Conservation (phyloP, 2,797 vertebrate species). For the Crax fasciolata region DNA sequence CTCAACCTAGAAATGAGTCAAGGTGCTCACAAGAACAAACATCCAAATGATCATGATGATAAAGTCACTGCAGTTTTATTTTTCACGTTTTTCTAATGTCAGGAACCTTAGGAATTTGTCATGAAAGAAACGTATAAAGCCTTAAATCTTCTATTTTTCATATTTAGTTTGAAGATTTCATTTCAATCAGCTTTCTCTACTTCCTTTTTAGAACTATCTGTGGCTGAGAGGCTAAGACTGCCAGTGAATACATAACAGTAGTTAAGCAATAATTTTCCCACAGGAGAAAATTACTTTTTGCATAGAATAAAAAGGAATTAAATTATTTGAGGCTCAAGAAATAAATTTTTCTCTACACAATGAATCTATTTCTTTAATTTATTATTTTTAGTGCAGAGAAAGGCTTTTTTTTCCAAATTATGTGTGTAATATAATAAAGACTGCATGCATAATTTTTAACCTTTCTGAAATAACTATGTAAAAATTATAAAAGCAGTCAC, state of each 20-base stretch:
- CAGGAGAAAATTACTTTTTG: conserved; percentile 71
- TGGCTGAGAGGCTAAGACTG: conserved; percentile 56
- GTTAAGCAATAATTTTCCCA: conserved; percentile 71
- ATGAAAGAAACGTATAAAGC: conserved; percentile 6
- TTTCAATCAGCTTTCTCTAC: conserved; percentile 50
- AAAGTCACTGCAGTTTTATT: background rate
- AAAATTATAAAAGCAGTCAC: conserved; percentile 71
- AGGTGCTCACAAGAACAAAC: background rate
- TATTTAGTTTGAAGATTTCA: conserved; percentile 50
- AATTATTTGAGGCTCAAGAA: conserved; percentile 76
- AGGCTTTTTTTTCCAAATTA: conserved; percentile 58
- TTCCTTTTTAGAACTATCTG: conserved; percentile 60
- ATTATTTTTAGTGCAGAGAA: conserved; percentile 75
- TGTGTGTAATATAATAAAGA: conserved; percentile 74
- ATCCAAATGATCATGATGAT: background rate
- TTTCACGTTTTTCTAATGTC: background rate
- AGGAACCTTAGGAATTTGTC: background rate
- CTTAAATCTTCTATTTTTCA: conserved; percentile 21
- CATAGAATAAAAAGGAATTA: conserved; percentile 76
- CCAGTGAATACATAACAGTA: conserved; percentile 64
- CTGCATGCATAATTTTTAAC: conserved; percentile 72
- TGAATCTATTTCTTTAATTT: conserved; percentile 74
- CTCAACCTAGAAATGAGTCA: background rate
- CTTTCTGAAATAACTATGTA: conserved; percentile 65
- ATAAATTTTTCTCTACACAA: conserved; percentile 69